Evolutionary conservation across 1,140 invertebrate genomes (phyloP).

Genomic region (Calosoma granatense): DNA sequence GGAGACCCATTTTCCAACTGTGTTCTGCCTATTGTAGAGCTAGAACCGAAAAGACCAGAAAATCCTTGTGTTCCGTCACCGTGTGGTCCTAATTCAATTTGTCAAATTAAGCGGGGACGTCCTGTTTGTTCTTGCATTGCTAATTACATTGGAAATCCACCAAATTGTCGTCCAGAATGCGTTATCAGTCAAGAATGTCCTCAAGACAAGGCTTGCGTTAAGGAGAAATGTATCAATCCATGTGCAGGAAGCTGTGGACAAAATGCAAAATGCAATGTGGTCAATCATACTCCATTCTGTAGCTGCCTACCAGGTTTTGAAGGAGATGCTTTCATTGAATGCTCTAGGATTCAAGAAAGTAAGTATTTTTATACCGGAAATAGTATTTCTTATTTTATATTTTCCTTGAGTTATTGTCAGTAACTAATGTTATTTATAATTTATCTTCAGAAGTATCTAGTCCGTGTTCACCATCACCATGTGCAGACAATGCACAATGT

Average conservation of each 20-base stretch:
- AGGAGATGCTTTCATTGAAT: constrained; percentile 74
- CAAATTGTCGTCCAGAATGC: constrained; percentile 65
- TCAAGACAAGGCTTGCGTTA: constrained; percentile 62
- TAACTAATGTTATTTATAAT: constrained; percentile 17
- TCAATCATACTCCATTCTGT: constrained; percentile 73
- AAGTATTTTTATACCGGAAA: neutral
- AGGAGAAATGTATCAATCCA: constrained; percentile 69
- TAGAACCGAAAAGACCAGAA: constrained; percentile 33
- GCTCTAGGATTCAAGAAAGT: constrained; percentile 43
- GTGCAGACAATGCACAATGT: constrained; percentile 71
- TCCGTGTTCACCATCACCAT: constrained; percentile 71
- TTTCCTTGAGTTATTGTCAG: neutral
- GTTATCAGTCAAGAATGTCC: constrained; percentile 65
- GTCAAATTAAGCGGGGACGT: constrained; percentile 64
- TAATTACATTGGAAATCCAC: constrained; percentile 62
- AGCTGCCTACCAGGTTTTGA: constrained; percentile 63
- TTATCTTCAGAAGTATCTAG: constrained; percentile 31
- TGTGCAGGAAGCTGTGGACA: constrained; percentile 64
- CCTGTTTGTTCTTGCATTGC: constrained; percentile 68
- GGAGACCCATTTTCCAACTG: constrained; percentile 76
- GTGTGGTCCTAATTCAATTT: constrained; percentile 77
- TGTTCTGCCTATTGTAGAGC: constrained; percentile 36
- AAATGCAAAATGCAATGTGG: constrained; percentile 68
- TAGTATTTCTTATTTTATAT: neutral
- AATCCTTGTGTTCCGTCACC: constrained; percentile 71